Conservation (phyloP, 2,797 vertebrate species). For the Mus caroli region DNA sequence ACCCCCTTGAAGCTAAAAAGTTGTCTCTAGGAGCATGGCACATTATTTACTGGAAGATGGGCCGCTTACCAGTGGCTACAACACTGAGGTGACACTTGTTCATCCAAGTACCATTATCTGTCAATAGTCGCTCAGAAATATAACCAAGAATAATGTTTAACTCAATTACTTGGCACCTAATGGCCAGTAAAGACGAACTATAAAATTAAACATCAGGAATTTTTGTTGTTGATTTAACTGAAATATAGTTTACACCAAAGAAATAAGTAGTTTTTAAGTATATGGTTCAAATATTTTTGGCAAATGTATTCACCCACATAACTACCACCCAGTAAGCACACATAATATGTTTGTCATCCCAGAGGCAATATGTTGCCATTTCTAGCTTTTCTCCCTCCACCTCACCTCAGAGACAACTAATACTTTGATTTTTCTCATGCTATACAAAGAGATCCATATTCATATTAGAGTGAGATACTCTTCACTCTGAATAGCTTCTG, state of each 20-base stretch:
- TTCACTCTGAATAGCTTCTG: not conserved
- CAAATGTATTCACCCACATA: not conserved
- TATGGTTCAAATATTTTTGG: not conserved
- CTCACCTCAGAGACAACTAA: not conserved
- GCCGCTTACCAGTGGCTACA: not conserved
- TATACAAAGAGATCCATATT: not conserved
- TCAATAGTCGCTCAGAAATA: not conserved
- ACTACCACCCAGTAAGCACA: not conserved
- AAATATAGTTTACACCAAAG: not conserved
- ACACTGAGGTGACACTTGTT: too few relatives aligned
- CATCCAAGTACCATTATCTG: not conserved
- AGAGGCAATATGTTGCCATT: not conserved
- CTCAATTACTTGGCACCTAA: not conserved
- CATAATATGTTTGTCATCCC: not conserved
- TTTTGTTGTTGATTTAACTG: not conserved
- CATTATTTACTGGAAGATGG: not conserved
- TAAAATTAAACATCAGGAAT: not conserved
- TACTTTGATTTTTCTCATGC: not conserved
- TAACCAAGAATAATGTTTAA: not conserved
- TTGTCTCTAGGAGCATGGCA: not conserved
- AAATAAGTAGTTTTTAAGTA: not conserved
- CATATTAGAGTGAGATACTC: not conserved
- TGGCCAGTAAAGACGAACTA: not conserved
- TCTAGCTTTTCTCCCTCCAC: not conserved
- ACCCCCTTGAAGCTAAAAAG: not conserved